Conservation (phyloP, 2,113 vertebrate species). For the Leptocoma aspasia region DNA sequence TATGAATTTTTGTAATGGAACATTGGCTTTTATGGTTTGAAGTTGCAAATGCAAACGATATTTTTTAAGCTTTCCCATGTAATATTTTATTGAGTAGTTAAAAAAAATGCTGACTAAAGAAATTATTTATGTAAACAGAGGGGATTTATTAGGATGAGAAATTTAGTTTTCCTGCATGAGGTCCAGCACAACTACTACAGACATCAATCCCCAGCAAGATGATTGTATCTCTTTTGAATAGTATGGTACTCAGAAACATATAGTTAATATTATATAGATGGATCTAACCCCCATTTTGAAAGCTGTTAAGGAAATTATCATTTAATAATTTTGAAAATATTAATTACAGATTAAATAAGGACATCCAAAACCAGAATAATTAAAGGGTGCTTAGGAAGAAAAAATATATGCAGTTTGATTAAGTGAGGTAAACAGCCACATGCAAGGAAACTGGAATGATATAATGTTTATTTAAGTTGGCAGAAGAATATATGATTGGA, state of each 20-base stretch:
- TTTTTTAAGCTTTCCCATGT: background rate
- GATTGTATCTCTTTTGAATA: background rate
- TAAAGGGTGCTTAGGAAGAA: background rate
- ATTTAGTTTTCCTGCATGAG: background rate
- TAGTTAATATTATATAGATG: background rate
- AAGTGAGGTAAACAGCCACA: background rate
- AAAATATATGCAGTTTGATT: background rate
- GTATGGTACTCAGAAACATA: background rate
- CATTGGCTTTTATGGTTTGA: background rate
- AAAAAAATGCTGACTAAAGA: background rate
- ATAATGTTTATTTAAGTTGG: background rate
- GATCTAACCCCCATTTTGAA: background rate
- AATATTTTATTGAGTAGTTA: background rate
- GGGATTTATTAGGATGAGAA: background rate
- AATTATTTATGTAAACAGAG: background rate
- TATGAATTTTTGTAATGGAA: background rate
- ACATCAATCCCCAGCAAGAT: background rate
- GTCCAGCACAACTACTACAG: background rate
- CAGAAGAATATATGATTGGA: background rate
- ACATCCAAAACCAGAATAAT: background rate
- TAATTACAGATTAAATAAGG: background rate
- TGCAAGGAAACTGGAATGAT: background rate
- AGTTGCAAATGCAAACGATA: background rate
- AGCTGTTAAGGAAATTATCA: background rate
- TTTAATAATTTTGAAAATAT: background rate